These are phyloP conservation scores for Parthenolecanium corni DNA, from an alignment of 2,888 invertebrate species.

Conservation along the genomic window DNA sequence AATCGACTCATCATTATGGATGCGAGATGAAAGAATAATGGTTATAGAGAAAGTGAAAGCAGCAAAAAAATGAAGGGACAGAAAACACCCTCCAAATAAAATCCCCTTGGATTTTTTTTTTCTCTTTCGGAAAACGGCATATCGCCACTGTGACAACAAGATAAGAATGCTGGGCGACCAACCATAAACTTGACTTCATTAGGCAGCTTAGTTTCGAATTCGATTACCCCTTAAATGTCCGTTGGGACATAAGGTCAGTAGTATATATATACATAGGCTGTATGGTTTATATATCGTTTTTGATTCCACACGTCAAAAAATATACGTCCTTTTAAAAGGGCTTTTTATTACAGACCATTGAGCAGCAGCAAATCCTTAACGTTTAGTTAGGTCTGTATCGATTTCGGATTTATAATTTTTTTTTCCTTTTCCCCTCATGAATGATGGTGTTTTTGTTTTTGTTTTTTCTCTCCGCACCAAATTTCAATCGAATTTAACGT, in stretches of 20 bases:
- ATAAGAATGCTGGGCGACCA: constrained; percentile 27
- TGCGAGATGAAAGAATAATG: no score
- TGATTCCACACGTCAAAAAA: constrained; percentile 12
- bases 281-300: background rate
- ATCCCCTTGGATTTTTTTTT: no score
- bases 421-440: no score
- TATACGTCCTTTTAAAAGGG: constrained; percentile 17
- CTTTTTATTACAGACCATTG: constrained; percentile 23
- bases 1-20: no score
- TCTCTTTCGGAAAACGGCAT: background rate
- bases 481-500: no score
- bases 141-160: constrained; percentile 27
- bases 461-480: no score
- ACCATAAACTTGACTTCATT: constrained; percentile 28
- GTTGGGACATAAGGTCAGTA: constrained; percentile 26
- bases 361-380: constrained; percentile 1
- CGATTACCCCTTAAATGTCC: constrained; percentile 22
- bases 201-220: constrained; percentile 26
- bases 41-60: background rate
- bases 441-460: no score
- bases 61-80: background rate
- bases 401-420: background rate
- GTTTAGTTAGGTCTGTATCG: constrained; percentile 21
- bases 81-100: background rate
- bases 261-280: background rate